Percentiles rank a stretch among this genome's conserved stretches.
These are phyloP conservation scores for Penelope pileata DNA, from an alignment of 2,113 vertebrate genomes.

Conservation along the genomic window DNA sequence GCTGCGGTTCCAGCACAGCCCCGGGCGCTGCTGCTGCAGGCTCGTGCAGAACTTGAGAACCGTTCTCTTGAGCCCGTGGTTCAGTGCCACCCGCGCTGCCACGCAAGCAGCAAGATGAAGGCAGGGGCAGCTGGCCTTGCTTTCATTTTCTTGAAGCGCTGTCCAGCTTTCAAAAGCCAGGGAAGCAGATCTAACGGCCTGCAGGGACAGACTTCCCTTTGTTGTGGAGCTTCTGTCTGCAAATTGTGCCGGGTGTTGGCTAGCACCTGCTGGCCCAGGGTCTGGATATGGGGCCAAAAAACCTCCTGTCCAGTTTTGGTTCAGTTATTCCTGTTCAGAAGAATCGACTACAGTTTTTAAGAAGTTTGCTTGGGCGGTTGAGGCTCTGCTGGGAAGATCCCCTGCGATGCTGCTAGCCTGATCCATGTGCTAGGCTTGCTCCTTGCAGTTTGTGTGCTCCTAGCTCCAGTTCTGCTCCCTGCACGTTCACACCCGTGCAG, in stretches of 20 bases:
- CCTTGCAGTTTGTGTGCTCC: not conserved
- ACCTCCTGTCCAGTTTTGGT: not conserved
- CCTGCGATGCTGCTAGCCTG: not conserved
- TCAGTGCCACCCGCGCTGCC: accelerated
- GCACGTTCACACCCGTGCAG: not conserved
- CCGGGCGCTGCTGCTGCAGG: accelerated
- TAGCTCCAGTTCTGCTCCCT: not conserved
- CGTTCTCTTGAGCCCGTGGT: not conserved
- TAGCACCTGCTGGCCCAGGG: not conserved
- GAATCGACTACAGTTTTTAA: too few species aligned
- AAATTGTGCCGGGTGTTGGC: not conserved
- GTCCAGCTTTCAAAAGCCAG: not conserved
- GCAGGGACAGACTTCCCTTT: not conserved
- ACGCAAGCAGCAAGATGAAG: not conserved
- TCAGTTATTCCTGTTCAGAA: too few species aligned
- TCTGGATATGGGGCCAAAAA: not conserved
- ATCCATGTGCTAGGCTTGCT: not conserved
- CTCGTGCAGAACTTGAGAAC: not conserved
- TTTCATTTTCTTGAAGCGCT: not conserved
- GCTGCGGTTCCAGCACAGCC: not conserved
- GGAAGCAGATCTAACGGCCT: not conserved
- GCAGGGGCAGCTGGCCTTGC: not conserved
- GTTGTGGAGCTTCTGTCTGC: not conserved
- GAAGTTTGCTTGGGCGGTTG: too few species aligned
- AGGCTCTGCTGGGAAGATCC: not conserved